Conservation (phyloP, 1,140 invertebrate genomes). For the Solenopsis invicta region DNA sequence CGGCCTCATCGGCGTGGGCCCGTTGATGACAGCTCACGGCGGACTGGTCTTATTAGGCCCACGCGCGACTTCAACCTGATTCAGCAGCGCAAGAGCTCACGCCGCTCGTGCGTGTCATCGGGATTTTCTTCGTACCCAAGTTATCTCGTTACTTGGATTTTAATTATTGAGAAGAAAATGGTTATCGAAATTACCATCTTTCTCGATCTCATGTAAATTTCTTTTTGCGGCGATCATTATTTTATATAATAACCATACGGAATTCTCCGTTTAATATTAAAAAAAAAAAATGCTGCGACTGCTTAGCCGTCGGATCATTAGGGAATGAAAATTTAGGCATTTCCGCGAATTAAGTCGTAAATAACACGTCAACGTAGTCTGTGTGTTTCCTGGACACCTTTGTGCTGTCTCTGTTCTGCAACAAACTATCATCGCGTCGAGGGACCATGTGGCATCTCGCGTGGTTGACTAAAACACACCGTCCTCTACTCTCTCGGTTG, state of each 20-base stretch:
- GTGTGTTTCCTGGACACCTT: constrained; percentile 40
- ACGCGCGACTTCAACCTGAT: constrained; percentile 37
- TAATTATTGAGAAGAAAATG: constrained; percentile 20
- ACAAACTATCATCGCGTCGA: constrained; percentile 47
- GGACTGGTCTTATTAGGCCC: constrained; percentile 61
- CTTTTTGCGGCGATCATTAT: neutral
- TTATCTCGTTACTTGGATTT: neutral
- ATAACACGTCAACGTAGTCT: constrained; percentile 33
- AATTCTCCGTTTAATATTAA: neutral
- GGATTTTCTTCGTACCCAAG: neutral
- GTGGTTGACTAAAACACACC: constrained; percentile 45
- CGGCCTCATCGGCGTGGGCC: constrained; percentile 56
- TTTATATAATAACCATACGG: neutral
- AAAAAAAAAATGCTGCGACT: neutral
- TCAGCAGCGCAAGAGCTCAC: neutral
- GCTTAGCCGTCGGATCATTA: neutral
- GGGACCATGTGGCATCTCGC: constrained; percentile 16
- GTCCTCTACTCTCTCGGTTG: constrained; percentile 25
- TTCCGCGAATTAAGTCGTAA: constrained; percentile 49
- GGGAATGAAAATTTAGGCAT: neutral
- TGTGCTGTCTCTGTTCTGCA: constrained; percentile 32
- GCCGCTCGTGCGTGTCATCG: neutral
- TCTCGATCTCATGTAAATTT: neutral
- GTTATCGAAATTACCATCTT: neutral
- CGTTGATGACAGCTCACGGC: constrained; percentile 41